Evolutionary conservation across 2,113 vertebrate species (phyloP), one percentile per base, ranked within the genome.

Genomic region (Marmota monax): DNA sequence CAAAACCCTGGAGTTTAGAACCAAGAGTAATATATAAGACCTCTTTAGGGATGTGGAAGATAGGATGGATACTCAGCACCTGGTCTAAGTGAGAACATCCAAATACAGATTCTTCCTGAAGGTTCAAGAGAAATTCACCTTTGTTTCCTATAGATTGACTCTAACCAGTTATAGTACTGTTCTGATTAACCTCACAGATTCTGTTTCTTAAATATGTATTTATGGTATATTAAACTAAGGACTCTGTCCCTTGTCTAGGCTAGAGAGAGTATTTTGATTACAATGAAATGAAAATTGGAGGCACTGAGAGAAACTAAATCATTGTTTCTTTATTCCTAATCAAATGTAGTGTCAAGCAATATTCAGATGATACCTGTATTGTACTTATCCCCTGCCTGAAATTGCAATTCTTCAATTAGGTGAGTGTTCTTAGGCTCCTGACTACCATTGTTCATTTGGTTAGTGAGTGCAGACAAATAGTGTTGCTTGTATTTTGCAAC

Each of bases 121-220:
- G 7, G 20, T 67, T 34, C 7, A 74, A 80, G 48, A 93, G 74
- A 94, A 86, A 78, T 20, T 74, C 56, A 76, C 8, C 0, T 23
- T 69, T 92, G n/a, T 89, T 14, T 8, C 16, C 22, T 45, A 74
- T 42, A 17, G 32, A 86, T 74, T 39, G 42, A 86, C 74, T 39
- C 48, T 74, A 20, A 45, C 22, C 25, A 77, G 10, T 92, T 77
- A 65, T 45, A 88, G 51, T 56, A 45, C 45, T 48, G 1, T 74
- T 10, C 9, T 79, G 83, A 86, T 92, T 94, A 85, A n/a, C 9
- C 25, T 16, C 7, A 25, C 14, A 67, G 67, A 93, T 9, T 0
- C 22, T 85, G 17, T 88, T 90, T 91, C 67, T 88, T 77, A 92
- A 80, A 80, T 79, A 42, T 88, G 14, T 90, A n/a, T 95, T 97